Base-by-base conservation (phyloP, 2,113 vertebrate genomes). In the Calidris pugnax region DNA sequence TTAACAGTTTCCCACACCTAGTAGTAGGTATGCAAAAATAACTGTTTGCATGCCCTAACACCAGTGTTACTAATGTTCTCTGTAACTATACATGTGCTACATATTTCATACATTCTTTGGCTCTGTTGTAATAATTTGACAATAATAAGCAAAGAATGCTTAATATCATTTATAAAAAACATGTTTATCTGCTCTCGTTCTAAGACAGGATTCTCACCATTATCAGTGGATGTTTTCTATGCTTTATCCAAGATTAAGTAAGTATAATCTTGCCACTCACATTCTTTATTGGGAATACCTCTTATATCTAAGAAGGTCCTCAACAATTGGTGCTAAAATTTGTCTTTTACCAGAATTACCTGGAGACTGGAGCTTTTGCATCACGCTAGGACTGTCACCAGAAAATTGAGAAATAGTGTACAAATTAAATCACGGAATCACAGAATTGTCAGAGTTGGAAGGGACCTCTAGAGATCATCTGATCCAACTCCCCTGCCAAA, bases 131-230 rank as follows among this genome's bases (percentile, higher is more conserved):
- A 8, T 56, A 81, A 57, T n/a, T 67, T 75, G 4, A 5, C 2
- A 6, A 10, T 47, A 22, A 15, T 59, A 45, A 43, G 10, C 1
- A 20, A 47, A 3, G 8, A 1, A 22, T 51, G 30, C 0, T 19
- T 50, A 27, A 33, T 39, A 30, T 17, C 32, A 3, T 50, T 45
- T 37, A 14, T 8, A 43, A 53, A 45, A 66, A 73, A n/a, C 1
- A 7, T 17, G 37, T 22, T 56, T 5, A 8, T 27, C 9, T 57
- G 5, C 3, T 69, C 22, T 76, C 4, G 4, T 55, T 59, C 35
- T 69, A 37, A 43, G 67, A 64, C 0, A 60, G 7, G 4, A 9
- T 63, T 53, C 1, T 55, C 4, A 15, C 5, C 9, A 30, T 18
- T 9, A 37, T 32, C 17, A 51, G 22, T 21, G 21, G 10, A 14